Evolutionary conservation across 1,140 invertebrate species (phyloP).

Genomic region (Calephelis nemesis): DNA sequence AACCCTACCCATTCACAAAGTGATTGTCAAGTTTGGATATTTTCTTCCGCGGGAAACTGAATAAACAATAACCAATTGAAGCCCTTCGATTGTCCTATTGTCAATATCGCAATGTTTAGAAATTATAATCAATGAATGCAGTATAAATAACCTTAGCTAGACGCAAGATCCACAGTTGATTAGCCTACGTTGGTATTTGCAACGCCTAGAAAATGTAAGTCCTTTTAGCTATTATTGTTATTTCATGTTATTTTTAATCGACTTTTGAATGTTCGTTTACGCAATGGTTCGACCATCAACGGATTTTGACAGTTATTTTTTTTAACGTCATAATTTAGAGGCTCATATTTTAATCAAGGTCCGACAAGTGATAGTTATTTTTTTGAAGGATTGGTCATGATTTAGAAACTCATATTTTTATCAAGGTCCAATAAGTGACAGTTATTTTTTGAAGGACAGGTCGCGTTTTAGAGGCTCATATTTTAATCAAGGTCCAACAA

Average conservation of each 20-base stretch:
- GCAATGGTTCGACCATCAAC: too few relatives aligned
- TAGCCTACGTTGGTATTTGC: constrained; percentile 26
- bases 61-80: constrained; percentile 31
- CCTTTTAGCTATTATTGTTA: neutral
- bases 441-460: too few relatives aligned
- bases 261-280: too few relatives aligned
- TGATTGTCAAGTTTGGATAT: constrained; percentile 11
- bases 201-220: constrained; percentile 30
- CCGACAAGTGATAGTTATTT: too few relatives aligned
- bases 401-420: too few relatives aligned
- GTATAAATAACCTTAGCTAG: constrained; percentile 55
- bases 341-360: too few relatives aligned
- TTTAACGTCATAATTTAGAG: too few relatives aligned
- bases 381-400: too few relatives aligned
- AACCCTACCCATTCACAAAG: neutral
- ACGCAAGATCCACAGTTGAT: constrained; percentile 36
- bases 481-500: too few relatives aligned
- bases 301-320: too few relatives aligned
- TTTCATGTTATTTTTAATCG: neutral
- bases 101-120: constrained; percentile 44
- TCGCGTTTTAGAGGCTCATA: too few relatives aligned
- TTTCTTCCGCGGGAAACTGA: constrained; percentile 35
- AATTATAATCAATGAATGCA: constrained; percentile 38
- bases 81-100: constrained; percentile 39
- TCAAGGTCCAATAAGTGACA: too few relatives aligned